Evolutionary conservation across 2,888 invertebrate genomes (phyloP), one percentile per base, ranked within the genome.

Genomic region (Himalopsyche tibetana): DNA sequence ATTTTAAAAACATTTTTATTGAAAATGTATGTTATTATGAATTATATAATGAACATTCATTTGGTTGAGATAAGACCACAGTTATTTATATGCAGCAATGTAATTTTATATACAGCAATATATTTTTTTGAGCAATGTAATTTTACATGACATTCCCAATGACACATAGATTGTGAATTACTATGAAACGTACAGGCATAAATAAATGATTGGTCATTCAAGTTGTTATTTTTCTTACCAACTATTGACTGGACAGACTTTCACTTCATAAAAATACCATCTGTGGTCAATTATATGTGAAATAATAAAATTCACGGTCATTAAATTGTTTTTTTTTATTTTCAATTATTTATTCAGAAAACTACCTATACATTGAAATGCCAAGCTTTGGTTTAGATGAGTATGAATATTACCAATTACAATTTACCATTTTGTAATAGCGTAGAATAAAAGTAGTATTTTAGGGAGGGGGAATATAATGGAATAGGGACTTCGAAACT

Each of bases 221-320:
- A 9, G 63, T 9, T 63, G 28, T 9, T 63, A 63, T 63, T 63
- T 19, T 63, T 63, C 63, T 63, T 63, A 63, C 9, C 28, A 51
- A 19, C 63, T 19, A 63, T 19, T 63, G 19, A 63, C 63, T 63
- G 28, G 19, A 63, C 63, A 19, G 28, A 63, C 63, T 63, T 63
- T 63, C 63, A 63, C 63, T 63, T 63, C 63, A 28, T 63, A 63
- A n/a, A 63, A 63, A 63, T 63, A 63, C 63, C 63, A 28, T 19
- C 63, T 63, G 63, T 28, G 63, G 63, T 63, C 63, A 63, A 63
- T 63, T 63, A 63, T 63, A 63, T 63, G 19, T 63, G 63, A 63
- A 63, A 63, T 63, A 63, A 63, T 63, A 63, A 63, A 63, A 19
- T 63, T 63, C 63, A 63, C 63, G 63, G 63, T 63, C 63, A 63